A percentile compares a stretch with the other conserved stretches of the same genome.
These are phyloP conservation scores for Onychomys leucogaster DNA, from an alignment of 2,797 vertebrate species.

Conservation along the genomic window DNA sequence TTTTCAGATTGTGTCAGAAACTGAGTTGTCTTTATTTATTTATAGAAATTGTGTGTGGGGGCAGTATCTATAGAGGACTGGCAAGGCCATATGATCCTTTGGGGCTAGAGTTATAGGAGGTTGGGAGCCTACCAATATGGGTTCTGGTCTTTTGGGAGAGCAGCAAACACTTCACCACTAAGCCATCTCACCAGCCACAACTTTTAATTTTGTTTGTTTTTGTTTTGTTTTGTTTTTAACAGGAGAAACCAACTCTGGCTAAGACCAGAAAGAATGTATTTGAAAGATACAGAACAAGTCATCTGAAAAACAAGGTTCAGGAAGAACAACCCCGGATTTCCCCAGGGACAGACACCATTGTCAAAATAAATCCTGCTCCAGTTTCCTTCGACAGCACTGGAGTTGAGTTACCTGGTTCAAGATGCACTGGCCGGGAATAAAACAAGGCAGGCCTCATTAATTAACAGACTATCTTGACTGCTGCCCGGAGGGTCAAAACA, in stretches of 20 bases:
- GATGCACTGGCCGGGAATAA: constrained; percentile 8
- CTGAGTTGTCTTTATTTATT: background rate
- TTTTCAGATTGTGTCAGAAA: background rate
- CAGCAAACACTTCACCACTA: background rate
- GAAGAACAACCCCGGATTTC: background rate
- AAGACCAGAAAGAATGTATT: constrained; percentile 2
- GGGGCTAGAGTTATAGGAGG: background rate
- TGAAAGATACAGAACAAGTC: background rate
- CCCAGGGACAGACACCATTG: background rate
- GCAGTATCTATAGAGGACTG: background rate
- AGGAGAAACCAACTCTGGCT: background rate
- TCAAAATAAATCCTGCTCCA: constrained; percentile 44
- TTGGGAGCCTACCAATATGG: background rate
- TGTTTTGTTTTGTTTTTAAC: background rate
- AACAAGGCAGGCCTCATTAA: background rate
- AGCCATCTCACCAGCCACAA: background rate
- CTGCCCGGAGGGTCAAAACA: background rate
- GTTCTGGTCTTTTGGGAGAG: background rate
- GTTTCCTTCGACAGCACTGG: background rate
- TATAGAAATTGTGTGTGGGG: background rate
- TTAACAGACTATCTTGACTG: background rate
- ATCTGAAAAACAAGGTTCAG: background rate
- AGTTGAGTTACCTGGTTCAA: constrained; percentile 46
- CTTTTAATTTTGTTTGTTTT: background rate
- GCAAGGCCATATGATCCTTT: background rate